Evolutionary conservation across 92 coral and sea anemone species (phyloP).

Genomic region (Epizoanthus fatuus): DNA sequence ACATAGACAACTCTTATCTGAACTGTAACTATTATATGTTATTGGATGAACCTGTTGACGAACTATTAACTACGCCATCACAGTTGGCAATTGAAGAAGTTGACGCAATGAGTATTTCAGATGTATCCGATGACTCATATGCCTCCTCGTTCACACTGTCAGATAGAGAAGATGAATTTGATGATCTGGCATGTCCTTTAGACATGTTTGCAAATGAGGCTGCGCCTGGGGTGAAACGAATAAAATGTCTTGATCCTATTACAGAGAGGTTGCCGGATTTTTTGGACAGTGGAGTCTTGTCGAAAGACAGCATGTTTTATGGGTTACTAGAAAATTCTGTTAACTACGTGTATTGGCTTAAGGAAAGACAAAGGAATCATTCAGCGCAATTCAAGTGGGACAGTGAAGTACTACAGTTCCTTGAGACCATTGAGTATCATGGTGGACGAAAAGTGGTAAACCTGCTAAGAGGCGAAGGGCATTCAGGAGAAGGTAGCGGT

Average conservation of each 20-base stretch:
- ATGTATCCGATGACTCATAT: slow-evolving; percentile 16
- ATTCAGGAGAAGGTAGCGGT: slow-evolving; percentile 39
- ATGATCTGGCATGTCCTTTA: too few relatives aligned
- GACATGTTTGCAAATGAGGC: slow-evolving; percentile 26
- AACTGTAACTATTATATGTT: slow-evolving; percentile 1
- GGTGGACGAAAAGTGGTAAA: slow-evolving; percentile 43
- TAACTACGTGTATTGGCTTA: slow-evolving; percentile 33
- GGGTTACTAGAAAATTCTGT: slow-evolving; percentile 47
- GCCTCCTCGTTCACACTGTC: slow-evolving; percentile 1
- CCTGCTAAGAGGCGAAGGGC: slow-evolving; percentile 33
- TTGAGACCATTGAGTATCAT: slow-evolving; percentile 38
- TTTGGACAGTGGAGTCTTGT: slow-evolving; percentile 38
- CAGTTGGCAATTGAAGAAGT: too few relatives aligned
- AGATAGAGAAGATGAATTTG: background rate
- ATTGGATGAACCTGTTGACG: slow-evolving; percentile 14
- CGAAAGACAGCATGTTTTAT: slow-evolving; percentile 54
- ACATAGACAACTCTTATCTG: slow-evolving; percentile 17
- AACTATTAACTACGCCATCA: too few relatives aligned
- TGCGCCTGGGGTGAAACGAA: slow-evolving; percentile 41
- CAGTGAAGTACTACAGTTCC: slow-evolving; percentile 38
- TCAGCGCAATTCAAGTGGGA: slow-evolving; percentile 39
- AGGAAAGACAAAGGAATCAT: too few relatives aligned
- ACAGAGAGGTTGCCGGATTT: slow-evolving; percentile 51
- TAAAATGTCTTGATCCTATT: slow-evolving; percentile 46
- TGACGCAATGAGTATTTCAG: too few relatives aligned